Evolutionary conservation across 2,888 invertebrate genomes (phyloP).

Genomic region (Dynastes tityus): DNA sequence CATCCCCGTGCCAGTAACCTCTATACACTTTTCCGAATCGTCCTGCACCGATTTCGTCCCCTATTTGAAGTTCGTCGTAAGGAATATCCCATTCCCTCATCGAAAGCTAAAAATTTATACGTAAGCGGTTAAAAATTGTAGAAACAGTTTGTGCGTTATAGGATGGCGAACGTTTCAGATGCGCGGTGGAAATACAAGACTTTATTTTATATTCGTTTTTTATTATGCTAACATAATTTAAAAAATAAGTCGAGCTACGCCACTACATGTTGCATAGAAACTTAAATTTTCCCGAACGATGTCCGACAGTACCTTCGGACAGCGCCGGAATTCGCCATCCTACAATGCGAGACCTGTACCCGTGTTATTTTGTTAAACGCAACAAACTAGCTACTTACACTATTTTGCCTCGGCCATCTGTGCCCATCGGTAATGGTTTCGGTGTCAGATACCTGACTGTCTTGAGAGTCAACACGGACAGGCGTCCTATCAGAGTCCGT

Average conservation of each 20-base stretch:
- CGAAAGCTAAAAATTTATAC: constrained; percentile 76
- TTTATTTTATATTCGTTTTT: too few species aligned
- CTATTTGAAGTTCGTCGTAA: constrained; percentile 92
- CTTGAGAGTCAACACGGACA: constrained; percentile 87
- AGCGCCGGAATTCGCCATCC: too few species aligned
- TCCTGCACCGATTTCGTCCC: constrained; percentile 91
- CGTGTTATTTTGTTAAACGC: too few species aligned
- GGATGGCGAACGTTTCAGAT: too few species aligned
- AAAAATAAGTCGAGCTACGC: too few species aligned
- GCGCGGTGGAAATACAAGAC: too few species aligned
- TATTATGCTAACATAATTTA: too few species aligned
- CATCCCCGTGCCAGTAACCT: constrained; percentile 98
- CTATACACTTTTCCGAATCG: constrained; percentile 95
- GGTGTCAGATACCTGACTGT: constrained; percentile 81
- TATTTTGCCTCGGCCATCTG: constrained; percentile 87
- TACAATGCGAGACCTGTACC: too few species aligned
- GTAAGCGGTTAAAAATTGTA: constrained; percentile 6
- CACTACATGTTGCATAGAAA: too few species aligned
- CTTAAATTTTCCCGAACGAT: too few species aligned
- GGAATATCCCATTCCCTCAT: constrained; percentile 99
- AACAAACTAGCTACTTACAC: constrained; percentile 72
- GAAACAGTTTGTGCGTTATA: too few species aligned
- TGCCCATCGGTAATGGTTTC: constrained; percentile 72
- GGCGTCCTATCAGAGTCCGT: constrained; percentile 89
- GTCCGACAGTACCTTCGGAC: too few species aligned